A percentile compares a stretch with the other conserved stretches of the same genome.
phyloP scores from a whole-genome alignment of 2,888 invertebrate genomes.

The Agonopterix subpropinquella region DNA sequence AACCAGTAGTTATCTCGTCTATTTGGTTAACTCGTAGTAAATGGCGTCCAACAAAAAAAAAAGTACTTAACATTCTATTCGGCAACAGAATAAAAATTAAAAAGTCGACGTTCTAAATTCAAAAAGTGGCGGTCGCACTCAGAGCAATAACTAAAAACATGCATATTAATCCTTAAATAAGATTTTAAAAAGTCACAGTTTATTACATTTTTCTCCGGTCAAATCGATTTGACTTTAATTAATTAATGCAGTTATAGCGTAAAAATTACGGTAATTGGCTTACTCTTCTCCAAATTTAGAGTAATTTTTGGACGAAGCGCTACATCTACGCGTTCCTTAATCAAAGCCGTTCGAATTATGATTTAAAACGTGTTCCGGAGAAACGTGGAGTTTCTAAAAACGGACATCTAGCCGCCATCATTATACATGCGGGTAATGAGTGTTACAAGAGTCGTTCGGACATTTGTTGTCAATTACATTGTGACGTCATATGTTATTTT shows the following conservation, averaged over 20 bases:
- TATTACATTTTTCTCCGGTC: too few species aligned
- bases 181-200: too few species aligned
- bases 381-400: conserved; percentile 72
- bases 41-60: conserved; percentile 11
- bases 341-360: conserved; percentile 64
- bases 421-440: conserved; percentile 69
- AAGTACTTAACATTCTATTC: conserved; percentile 5
- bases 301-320: too few species aligned
- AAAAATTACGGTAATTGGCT: too few species aligned
- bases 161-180: conserved; percentile 13
- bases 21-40: conserved; percentile 16
- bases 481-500: too few species aligned
- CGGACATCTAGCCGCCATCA: conserved; percentile 63
- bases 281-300: too few species aligned
- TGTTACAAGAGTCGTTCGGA: conserved; percentile 41
- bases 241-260: too few species aligned
- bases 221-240: too few species aligned
- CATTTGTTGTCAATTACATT: conserved; percentile 14
- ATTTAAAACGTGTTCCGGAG: conserved; percentile 76
- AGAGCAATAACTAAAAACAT: too few species aligned
- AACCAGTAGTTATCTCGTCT: conserved; percentile 30
- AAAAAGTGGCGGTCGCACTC: conserved; percentile 26
- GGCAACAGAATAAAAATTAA: conserved; percentile 34
- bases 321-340: too few species aligned
- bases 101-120: conserved; percentile 70